These are phyloP conservation scores for Athalia rosae DNA, from an alignment of 2,888 invertebrate species.

Conservation along the genomic window DNA sequence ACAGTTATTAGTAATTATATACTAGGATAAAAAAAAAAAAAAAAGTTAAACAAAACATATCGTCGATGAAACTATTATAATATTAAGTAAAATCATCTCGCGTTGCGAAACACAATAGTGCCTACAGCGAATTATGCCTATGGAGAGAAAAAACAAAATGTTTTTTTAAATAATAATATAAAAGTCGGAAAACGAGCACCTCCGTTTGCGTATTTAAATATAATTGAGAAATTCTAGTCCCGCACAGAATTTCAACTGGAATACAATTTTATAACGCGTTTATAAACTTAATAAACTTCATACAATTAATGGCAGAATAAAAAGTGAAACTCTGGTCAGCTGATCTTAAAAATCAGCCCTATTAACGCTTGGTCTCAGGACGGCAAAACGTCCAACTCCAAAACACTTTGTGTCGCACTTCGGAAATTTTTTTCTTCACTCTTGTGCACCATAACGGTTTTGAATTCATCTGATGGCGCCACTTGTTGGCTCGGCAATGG, in stretches of 20 bases:
- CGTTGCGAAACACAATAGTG: too few relatives aligned
- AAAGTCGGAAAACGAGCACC: not conserved
- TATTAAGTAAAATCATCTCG: too few relatives aligned
- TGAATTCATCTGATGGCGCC: conserved; percentile 60
- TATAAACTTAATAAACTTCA: conserved; percentile 37
- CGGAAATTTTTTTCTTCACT: conserved; percentile 61
- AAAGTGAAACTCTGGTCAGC: conserved; percentile 36
- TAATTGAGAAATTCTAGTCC: conserved; percentile 38
- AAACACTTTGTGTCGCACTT: conserved; percentile 64
- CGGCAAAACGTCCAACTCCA: conserved; percentile 69
- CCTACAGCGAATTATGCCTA: not conserved
- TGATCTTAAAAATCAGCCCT: conserved; percentile 35
- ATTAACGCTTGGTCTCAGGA: conserved; percentile 61
- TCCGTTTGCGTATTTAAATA: not conserved
- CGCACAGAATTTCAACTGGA: conserved; percentile 36
- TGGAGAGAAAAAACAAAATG: not conserved
- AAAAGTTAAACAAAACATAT: too few relatives aligned
- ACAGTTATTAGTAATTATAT: too few relatives aligned
- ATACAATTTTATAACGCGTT: conserved; percentile 4
- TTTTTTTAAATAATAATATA: not conserved
- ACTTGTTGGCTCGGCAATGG: conserved; percentile 58
- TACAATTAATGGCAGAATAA: conserved; percentile 31
- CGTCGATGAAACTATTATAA: too few relatives aligned
- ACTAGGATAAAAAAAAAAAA: too few relatives aligned
- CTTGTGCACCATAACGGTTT: conserved; percentile 63